phyloP scores from a whole-genome alignment of 2,113 vertebrate genomes.

The Caranx ignobilis region DNA sequence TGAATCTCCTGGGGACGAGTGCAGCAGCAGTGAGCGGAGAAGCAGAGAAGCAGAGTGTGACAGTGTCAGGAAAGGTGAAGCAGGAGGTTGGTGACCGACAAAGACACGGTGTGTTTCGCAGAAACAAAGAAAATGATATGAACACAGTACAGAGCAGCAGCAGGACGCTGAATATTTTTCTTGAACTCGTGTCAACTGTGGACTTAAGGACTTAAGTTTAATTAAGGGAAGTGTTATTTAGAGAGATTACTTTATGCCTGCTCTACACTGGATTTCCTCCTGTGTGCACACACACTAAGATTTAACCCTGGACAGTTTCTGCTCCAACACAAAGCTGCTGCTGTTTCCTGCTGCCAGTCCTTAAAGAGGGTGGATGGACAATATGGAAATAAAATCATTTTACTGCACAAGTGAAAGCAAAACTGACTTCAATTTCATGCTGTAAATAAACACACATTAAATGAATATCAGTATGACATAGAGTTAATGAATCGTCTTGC shows the following conservation, averaged over 20 bases:
- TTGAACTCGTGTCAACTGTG: neutral
- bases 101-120: slow-evolving; percentile 2
- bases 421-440: neutral
- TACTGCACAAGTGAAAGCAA: neutral
- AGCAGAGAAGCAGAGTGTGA: slow-evolving; percentile 25
- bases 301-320: neutral
- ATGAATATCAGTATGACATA: too few species aligned
- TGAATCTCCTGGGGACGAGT: slow-evolving; percentile 91
- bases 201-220: neutral
- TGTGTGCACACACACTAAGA: neutral
- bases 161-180: neutral
- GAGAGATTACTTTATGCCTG: neutral
- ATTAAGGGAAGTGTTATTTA: neutral
- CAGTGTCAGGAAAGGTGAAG: slow-evolving; percentile 18
- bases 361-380: neutral
- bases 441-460: too few species aligned
- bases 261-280: neutral
- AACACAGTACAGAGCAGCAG: neutral
- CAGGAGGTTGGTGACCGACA: slow-evolving; percentile 5
- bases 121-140: slow-evolving; percentile 6
- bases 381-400: neutral
- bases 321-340: neutral
- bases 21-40: neutral
- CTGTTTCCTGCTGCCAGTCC: neutral
- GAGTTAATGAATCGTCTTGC: too few species aligned